A percentile compares a stretch with the other conserved stretches of the same genome.
Conservation (phyloP, 2,888 invertebrate genomes). For the Ormyrus nitidulus region DNA sequence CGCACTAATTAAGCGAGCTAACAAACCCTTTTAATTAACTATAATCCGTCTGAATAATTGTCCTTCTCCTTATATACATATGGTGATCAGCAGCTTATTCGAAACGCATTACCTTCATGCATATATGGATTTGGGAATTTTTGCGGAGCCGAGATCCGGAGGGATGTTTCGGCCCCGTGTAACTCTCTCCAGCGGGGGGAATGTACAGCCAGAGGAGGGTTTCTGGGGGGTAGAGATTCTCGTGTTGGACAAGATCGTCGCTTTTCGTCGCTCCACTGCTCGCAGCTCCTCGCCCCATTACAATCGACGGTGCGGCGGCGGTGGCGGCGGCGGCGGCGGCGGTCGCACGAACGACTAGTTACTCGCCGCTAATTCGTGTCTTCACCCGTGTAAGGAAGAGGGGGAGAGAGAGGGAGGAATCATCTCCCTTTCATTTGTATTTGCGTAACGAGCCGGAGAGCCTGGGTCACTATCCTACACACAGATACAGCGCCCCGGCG, state of each 20-base stretch:
- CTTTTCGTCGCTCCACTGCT: constrained; percentile 48
- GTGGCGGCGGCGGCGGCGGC: constrained; percentile 37
- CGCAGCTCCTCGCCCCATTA: constrained; percentile 39
- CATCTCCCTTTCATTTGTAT: constrained; percentile 52
- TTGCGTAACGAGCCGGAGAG: constrained; percentile 49
- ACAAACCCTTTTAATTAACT: too few relatives aligned
- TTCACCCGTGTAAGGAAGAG: constrained; percentile 38
- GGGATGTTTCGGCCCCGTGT: constrained; percentile 20
- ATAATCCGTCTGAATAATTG: too few relatives aligned
- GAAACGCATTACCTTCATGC: too few relatives aligned
- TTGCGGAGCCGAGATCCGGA: neutral
- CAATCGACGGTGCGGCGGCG: constrained; percentile 34
- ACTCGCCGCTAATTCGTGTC: constrained; percentile 54
- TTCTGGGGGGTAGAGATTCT: constrained; percentile 2
- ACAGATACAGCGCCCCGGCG: too few relatives aligned
- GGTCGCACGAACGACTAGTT: constrained; percentile 50
- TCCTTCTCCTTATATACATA: too few relatives aligned
- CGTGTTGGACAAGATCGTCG: constrained; percentile 56
- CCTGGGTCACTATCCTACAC: constrained; percentile 3
- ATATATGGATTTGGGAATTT: too few relatives aligned
- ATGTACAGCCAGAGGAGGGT: neutral
- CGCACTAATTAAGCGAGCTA: too few relatives aligned
- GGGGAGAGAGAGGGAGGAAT: constrained; percentile 32
- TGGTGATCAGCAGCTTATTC: too few relatives aligned
- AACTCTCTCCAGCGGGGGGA: constrained; percentile 21